Evolutionary conservation across 2,888 invertebrate genomes (phyloP), one percentile per base, ranked within the genome.

Genomic region (Synanthedon tipuliformis): DNA sequence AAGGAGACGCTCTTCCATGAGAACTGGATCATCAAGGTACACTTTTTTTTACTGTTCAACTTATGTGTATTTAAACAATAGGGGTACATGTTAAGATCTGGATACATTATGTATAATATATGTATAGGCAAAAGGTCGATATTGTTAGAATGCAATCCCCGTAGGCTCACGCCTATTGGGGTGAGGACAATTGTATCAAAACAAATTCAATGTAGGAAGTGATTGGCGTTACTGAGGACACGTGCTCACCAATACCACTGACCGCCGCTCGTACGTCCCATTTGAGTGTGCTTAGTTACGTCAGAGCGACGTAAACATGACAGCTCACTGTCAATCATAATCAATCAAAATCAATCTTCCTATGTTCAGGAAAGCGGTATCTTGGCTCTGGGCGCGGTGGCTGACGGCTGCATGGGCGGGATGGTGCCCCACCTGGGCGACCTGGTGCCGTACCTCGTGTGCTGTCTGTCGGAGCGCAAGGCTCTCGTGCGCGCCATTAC

Each of bases 401-500:
- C 94, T 7, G 94, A 94, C 81, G 94, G 99, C 57, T 96, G 96
- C 75, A 97, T 98, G 95, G 91, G 90, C 59, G 99, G 99, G 64
- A 98, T 99, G 95, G 93, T 96, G 59, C 97, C 94, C 23, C 98
- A 99, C 87, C 89, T 99, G 68, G 94, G 96, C 0, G 98, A 99
- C 85, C 89, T 99, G 56, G 95, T 99, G 70, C 99, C 99, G 0
- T 99, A 96, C 85, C 89, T 99, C 60, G 96, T 99, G 66, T 92
- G 91, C 66, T 97, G 97, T 80, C 88, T 99, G 63, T 92, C 92
- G 48, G 99, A 99, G 78, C 95, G 95, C 80, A 98, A 98, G 87
- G 97, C 98, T 0, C 89, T 99, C 41, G 98, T 99, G 52, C 91
- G 99, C 56, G 97, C 99, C 59, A 99, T 99, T 73, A 98, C 99